Base-by-base conservation (phyloP, 2,888 invertebrate species). In the Erebia epiphron region DNA sequence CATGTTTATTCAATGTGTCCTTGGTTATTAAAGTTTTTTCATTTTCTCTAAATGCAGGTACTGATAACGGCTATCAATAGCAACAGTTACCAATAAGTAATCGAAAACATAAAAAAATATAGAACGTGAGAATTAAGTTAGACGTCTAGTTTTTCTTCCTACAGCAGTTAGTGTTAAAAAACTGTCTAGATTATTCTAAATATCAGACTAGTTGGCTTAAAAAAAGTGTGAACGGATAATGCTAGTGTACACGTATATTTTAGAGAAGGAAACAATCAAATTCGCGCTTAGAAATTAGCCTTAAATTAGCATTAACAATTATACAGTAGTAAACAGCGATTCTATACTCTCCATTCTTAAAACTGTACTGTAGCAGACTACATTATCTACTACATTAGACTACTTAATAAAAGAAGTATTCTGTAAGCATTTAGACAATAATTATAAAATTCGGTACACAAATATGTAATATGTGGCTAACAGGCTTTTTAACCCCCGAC, bases 61-160 rank as follows among this genome's bases (percentile, higher is more conserved):
- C 35, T 35, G 35, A 35, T 7, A 35, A 35, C 35, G 35, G 35
- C 35, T 35, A 35, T 7, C 35, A 35, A 11, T 46, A 11, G 46
- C 46, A 46, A 46, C 11, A 10, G 46, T 46, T 13, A 13, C 11
- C 11, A 11, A 13, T 46, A 4, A 46, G 11, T 46, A 11, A 11
- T 13, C 46, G 46, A 57, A 57, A 57, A 57, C 16, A 21, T 0
- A 14, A 35, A 58, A 35, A 18, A 14, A 58, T 61, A 61, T 16
- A 41, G 61, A 61, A 11, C 61, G 61, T 61, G 61, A 43, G 61
- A 61, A 61, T n/a, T 61, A 43, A 41, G 9, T 10, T 9, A 16
- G 61, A 8, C 16, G 60, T 35, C 7, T 41, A 16, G n/a, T 61
- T 61, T 61, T 16, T 41, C n/a, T 41, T 9, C 16, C 13, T 13